Evolutionary conservation across 2,113 vertebrate genomes (phyloP), one percentile per base, ranked within the genome.

Genomic region (Podarcis muralis): DNA sequence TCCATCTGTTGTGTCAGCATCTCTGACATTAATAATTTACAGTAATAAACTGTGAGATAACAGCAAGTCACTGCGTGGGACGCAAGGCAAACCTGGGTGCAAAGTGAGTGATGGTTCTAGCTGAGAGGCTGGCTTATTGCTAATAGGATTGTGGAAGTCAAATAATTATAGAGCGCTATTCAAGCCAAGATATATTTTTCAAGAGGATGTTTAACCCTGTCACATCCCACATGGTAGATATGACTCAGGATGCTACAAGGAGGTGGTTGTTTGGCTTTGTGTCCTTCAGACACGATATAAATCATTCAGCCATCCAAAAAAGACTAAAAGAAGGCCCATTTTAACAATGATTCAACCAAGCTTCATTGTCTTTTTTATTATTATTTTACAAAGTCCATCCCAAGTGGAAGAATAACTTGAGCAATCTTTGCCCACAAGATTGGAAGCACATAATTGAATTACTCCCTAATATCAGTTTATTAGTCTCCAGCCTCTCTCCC

Each of bases 1-100:
- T 84, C 91, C 7, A 2, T 88, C 11, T 84, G 92, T 89, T 74
- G 92, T 91, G 83, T 89, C 94, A 93, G 93, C 92, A 66, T 27
- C 84, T 87, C 84, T 27, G 89, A 22, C 90, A 88, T 84, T 79
- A 40, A 20, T 77, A 82, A 92, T 84, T 93, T 65, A 77, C 91
- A 62, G 89, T 91, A 77, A 86, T 87, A 62, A 94, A 77, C 74
- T 89, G 78, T 0, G 1, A 82, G 87, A 88, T 82, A 76, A 88
- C 84, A 89, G 91, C 82, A 6, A 57, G 79, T 2, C 2, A 35
- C 75, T 1, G 0, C 1, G 88, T 6, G 90, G 89, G 93, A 69
- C 11, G 0, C 35, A 68, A 0, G 62, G 74, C 62, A 8, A 72
- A 80, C 78, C 83, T 5, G 82, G 77, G 57, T 1, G 30, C 32